phyloP scores from a whole-genome alignment of 2,797 vertebrate genomes.

The Liasis olivaceus region DNA sequence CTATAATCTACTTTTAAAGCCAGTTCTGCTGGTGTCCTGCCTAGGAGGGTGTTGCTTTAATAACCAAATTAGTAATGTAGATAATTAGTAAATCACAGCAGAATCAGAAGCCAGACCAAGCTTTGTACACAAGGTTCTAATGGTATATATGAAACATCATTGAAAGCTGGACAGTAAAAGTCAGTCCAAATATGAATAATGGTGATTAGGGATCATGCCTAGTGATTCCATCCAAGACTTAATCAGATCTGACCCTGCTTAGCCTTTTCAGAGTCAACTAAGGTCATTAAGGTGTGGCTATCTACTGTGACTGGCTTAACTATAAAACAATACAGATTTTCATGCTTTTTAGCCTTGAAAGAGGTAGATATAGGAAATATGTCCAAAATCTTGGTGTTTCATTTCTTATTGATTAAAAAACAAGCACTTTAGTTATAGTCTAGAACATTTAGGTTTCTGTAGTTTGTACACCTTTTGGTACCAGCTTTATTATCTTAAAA shows the following conservation, averaged over 20 bases:
- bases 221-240: neutral
- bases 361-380: neutral
- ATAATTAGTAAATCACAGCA: neutral
- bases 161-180: neutral
- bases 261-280: neutral
- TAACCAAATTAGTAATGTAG: neutral
- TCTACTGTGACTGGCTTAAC: neutral
- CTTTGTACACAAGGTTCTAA: neutral
- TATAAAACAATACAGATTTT: neutral
- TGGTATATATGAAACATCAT: neutral
- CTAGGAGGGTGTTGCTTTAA: neutral
- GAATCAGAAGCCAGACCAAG: neutral
- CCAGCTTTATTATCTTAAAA: neutral
- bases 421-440: neutral
- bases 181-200: neutral
- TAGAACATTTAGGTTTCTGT: neutral
- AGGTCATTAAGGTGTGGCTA: neutral
- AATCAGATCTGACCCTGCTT: neutral
- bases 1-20: neutral
- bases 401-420: neutral
- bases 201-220: neutral
- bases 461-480: neutral
- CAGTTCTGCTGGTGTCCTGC: neutral
- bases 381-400: neutral
- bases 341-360: neutral